Conservation (phyloP, 1,140 invertebrate genomes). For the Papilio aristodemus region DNA sequence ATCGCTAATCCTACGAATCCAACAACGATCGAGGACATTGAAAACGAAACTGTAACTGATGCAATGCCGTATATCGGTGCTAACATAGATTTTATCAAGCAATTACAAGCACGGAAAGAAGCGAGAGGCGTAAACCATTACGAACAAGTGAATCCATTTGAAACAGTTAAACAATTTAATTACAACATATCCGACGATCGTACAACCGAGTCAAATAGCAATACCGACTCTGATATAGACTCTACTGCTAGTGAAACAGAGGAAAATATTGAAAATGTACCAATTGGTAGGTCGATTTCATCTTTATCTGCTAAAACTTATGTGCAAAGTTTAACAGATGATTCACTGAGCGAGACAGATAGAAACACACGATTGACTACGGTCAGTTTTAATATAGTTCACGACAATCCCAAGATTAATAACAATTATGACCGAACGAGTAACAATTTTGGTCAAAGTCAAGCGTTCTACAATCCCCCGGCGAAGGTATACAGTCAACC, state of each 20-base stretch:
- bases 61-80: conserved; percentile 48
- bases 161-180: conserved; percentile 38
- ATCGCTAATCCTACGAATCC: conserved; percentile 37
- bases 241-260: conserved; percentile 41
- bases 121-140: conserved; percentile 47
- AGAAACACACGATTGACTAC: conserved; percentile 61
- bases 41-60: conserved; percentile 39
- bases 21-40: conserved; percentile 41
- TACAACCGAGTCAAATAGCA: conserved; percentile 54
- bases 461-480: conserved; percentile 83
- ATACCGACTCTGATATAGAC: conserved; percentile 42
- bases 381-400: conserved; percentile 70
- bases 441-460: conserved; percentile 52
- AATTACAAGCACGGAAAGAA: conserved; percentile 71
- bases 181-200: conserved; percentile 50
- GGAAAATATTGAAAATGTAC: conserved; percentile 53
- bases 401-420: conserved; percentile 65
- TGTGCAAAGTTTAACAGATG: conserved; percentile 52
- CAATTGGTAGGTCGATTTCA: conserved; percentile 55
- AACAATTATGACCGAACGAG: conserved; percentile 80
- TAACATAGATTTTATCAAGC: conserved; percentile 72
- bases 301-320: conserved; percentile 61
- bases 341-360: conserved; percentile 44
- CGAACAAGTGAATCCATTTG: conserved; percentile 54
- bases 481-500: conserved; percentile 83